These are phyloP conservation scores for Ryuthela nishihirai DNA, from an alignment of 2,888 invertebrate species.

Conservation along the genomic window DNA sequence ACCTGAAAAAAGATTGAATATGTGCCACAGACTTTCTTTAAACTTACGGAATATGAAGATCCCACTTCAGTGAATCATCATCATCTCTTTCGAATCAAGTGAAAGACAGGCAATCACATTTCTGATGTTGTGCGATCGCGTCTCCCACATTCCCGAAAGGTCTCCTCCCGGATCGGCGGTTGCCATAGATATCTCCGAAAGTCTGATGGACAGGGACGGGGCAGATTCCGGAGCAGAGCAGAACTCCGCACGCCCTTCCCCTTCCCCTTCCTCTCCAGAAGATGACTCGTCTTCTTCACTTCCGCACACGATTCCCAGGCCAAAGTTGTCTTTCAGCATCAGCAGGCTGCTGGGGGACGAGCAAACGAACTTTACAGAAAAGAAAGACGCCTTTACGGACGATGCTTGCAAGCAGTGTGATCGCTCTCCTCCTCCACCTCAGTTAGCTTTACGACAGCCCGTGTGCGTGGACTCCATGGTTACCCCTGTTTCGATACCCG, in stretches of 20 bases:
- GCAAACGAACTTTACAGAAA: slow-evolving; percentile 8
- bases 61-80: too few species aligned
- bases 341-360: slow-evolving; percentile 63
- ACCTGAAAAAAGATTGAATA: too few species aligned
- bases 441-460: slow-evolving; percentile 12
- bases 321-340: slow-evolving; percentile 69
- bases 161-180: slow-evolving; percentile 19
- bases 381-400: not conserved
- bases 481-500: slow-evolving; percentile 25
- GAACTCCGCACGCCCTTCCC: not conserved
- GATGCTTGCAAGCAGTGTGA: slow-evolving; percentile 4
- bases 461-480: too few species aligned
- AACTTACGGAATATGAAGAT: too few species aligned
- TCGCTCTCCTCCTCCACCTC: slow-evolving; percentile 5
- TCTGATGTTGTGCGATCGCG: slow-evolving; percentile 26
- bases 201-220: slow-evolving; percentile 6
- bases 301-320: slow-evolving; percentile 8
- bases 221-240: slow-evolving; percentile 5
- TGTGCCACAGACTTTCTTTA: too few species aligned
- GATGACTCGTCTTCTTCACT: slow-evolving; percentile 23
- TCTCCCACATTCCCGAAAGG: slow-evolving; percentile 3
- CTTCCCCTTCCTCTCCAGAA: slow-evolving; percentile 9
- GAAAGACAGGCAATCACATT: too few species aligned
- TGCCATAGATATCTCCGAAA: slow-evolving; percentile 12
- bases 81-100: too few species aligned